Conservation (phyloP, 2,113 vertebrate species). For the Aythya baeri region DNA sequence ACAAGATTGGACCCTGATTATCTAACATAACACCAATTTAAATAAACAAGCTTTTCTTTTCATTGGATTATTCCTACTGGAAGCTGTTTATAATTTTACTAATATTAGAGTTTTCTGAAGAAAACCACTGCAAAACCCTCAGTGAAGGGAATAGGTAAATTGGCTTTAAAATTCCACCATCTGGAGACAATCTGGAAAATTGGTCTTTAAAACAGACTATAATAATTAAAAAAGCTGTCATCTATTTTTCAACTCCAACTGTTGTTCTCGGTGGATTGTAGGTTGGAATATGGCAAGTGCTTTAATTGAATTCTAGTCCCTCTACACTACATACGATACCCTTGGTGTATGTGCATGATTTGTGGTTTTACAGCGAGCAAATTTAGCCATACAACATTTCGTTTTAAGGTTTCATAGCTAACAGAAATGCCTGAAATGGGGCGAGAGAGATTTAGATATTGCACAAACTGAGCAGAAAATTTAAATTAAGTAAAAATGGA, state of each 20-base stretch:
- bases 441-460: background rate
- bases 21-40: background rate
- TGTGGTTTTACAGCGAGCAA: constrained; percentile 4
- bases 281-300: constrained; percentile 34
- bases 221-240: constrained; percentile 34
- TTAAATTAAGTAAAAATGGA: background rate
- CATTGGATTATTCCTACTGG: background rate
- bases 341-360: constrained; percentile 11
- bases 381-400: constrained; percentile 23
- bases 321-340: background rate
- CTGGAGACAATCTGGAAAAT: constrained; percentile 52
- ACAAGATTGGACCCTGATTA: background rate
- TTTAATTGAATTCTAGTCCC: constrained; percentile 32
- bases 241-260: background rate
- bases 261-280: constrained; percentile 27
- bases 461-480: background rate
- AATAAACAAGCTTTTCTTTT: constrained; percentile 24
- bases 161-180: constrained; percentile 57
- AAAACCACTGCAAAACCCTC: constrained; percentile 9
- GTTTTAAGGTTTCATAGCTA: constrained; percentile 40
- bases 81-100: background rate
- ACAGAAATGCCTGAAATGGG: constrained; percentile 19
- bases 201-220: constrained; percentile 26
- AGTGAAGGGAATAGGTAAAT: constrained; percentile 48
- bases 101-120: background rate